Percentiles rank a stretch among this genome's conserved stretches.
Evolutionary conservation across 2,113 vertebrate genomes (phyloP).

Genomic region (Semnornis frantzii): DNA sequence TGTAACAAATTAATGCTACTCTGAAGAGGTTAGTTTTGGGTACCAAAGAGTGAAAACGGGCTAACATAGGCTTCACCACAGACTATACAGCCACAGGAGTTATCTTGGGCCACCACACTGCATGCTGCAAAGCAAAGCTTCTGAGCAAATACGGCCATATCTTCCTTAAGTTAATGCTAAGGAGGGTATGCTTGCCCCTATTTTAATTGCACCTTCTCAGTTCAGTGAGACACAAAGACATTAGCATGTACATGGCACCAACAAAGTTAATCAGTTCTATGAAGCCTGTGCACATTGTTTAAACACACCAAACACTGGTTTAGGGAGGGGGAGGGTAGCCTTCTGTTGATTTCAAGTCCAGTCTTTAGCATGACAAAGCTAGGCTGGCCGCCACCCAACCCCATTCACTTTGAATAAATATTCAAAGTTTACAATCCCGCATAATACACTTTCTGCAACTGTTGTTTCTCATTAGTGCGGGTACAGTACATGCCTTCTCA

Average conservation of each 20-base stretch:
- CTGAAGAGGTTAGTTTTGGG: not conserved
- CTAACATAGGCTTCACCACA: not conserved
- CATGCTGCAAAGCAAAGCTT: not conserved
- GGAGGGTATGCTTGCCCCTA: not conserved
- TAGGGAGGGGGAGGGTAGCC: constrained; percentile 26
- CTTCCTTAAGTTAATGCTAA: not conserved
- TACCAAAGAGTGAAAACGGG: not conserved
- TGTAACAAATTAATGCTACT: not conserved
- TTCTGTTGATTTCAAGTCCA: constrained; percentile 36
- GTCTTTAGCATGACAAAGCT: constrained; percentile 48
- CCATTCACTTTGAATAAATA: constrained; percentile 38
- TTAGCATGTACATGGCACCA: not conserved
- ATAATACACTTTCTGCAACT: constrained; percentile 45
- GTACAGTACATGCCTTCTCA: constrained; percentile 48
- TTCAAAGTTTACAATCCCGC: constrained; percentile 44
- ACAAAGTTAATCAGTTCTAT: constrained; percentile 15
- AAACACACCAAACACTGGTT: constrained; percentile 19
- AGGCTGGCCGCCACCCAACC: constrained; percentile 14
- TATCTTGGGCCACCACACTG: not conserved
- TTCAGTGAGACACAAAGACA: not conserved
- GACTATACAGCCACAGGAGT: not conserved
- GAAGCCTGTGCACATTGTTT: not conserved
- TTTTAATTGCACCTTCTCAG: constrained; percentile 11
- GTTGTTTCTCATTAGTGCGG: constrained; percentile 44
- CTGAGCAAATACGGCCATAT: not conserved